phyloP scores from a whole-genome alignment of 2,797 vertebrate species.

The Ptychobarbus kaznakovi region DNA sequence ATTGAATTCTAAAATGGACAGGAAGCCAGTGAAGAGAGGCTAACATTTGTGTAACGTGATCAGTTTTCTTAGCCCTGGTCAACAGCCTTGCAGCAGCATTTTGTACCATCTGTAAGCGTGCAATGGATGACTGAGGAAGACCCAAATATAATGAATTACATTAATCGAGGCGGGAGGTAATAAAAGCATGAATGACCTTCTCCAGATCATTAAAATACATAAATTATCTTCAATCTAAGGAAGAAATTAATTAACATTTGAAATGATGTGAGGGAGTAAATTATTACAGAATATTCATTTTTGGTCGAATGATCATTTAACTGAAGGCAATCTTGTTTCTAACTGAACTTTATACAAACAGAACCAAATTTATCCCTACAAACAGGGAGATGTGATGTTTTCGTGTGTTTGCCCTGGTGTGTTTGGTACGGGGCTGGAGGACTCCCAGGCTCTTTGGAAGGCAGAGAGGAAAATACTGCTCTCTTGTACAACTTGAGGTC shows the following conservation, averaged over 20 bases:
- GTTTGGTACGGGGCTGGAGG: conserved; percentile 51
- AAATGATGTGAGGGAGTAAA: not conserved
- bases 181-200: too few species aligned
- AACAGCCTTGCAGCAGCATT: too few species aligned
- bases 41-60: too few species aligned
- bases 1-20: too few species aligned
- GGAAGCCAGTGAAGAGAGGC: too few species aligned
- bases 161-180: too few species aligned
- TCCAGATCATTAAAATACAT: too few species aligned
- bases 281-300: too few species aligned
- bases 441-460: conserved; percentile 69
- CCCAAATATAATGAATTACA: too few species aligned
- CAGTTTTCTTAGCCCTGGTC: too few species aligned
- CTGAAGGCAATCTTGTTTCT: not conserved
- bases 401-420: conserved; percentile 54
- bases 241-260: not conserved
- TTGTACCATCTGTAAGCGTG: too few species aligned
- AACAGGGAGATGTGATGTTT: not conserved
- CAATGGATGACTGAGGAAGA: too few species aligned
- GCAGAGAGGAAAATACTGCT: conserved; percentile 69
- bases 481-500: conserved; percentile 70
- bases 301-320: not conserved
- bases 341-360: not conserved
- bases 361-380: not conserved
- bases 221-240: not conserved